Evolutionary conservation across 1,140 invertebrate species (phyloP).

Genomic region (Plodia interpunctella): DNA sequence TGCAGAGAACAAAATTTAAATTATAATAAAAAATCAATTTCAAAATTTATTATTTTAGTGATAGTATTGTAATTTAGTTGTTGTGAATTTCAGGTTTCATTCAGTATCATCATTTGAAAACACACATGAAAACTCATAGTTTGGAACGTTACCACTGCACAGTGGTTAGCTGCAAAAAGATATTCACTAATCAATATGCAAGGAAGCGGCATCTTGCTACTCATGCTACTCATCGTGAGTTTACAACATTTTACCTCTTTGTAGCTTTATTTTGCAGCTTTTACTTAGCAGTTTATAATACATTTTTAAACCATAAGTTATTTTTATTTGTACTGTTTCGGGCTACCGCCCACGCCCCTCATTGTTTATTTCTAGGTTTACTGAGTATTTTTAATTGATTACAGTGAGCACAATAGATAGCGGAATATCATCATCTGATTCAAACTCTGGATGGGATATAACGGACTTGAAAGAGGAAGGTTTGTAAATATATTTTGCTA

Average conservation of each 20-base stretch:
- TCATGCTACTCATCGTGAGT: slow-evolving; percentile 53
- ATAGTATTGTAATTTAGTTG: no score
- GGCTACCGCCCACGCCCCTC: no score
- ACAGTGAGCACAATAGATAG: slow-evolving; percentile 27
- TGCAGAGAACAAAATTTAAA: no score
- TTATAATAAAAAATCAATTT: no score
- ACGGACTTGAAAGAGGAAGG: slow-evolving; percentile 4
- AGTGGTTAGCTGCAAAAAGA: slow-evolving; percentile 39
- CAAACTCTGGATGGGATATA: slow-evolving; percentile 20
- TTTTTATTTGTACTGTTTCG: no score
- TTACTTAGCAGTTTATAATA: no score
- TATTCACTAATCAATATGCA: slow-evolving; percentile 47
- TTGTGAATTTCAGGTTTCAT: slow-evolving; percentile 48
- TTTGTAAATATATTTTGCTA: neutral
- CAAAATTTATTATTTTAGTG: no score
- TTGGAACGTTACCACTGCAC: slow-evolving; percentile 39
- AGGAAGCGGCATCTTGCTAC: slow-evolving; percentile 46
- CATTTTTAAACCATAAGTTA: no score
- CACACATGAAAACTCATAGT: slow-evolving; percentile 48
- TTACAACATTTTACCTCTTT: no score
- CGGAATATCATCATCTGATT: slow-evolving; percentile 33
- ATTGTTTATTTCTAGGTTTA: no score
- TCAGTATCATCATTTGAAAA: slow-evolving; percentile 60
- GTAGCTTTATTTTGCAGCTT: no score
- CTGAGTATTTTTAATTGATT: no score